Base-by-base conservation (phyloP, 2,113 vertebrate species). In the Sylvia atricapilla region DNA sequence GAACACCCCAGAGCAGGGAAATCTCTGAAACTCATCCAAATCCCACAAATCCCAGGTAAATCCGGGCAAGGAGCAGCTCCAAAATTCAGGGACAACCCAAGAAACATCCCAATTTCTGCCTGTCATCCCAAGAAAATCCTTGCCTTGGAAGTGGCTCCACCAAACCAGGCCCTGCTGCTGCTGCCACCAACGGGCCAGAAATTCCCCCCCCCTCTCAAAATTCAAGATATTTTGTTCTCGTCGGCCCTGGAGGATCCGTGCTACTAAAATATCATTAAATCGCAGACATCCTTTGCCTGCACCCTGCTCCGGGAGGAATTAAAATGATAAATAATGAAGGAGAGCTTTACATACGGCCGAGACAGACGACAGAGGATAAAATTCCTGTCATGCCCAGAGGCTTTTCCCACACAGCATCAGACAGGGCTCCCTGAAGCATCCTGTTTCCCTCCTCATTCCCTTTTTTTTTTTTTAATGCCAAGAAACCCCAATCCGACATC, bases 21-120 rank as follows among this genome's bases (percentile, higher is more conserved):
- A 44, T n/a, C 15, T 16, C 44, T 46, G 2, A 33, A 90, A 47
- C 30, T 43, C 28, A 2, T 3, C 43, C 9, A 19, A 27, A 52
- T 22, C 21, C 12, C n/a, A 0, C 0, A 21, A 55, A 55, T 13
- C 91, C 84, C 20, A 2, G 64, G 80, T 50, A 79, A 8, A 77
- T 68, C 17, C 9, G 64, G 89, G 12, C 56, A 24, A 46, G 62
- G 35, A 35, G 59, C 62, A 72, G 67, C 43, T 56, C 17, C 1
- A 1, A 41, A 58, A 92, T 58, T 5, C 19, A 39, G 76, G 87
- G 85, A 82, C 37, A 44, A 49, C 33, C 44, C 7, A 13, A 68
- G 33, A 37, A 53, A 67, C 53, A 79, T 39, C 87, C 95, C 87
- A 23, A 97, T 97, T 97, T 98, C 97, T 98, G 96, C 96, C 97